Evolutionary conservation across 2,113 vertebrate species (phyloP).

Genomic region (Actenoides hombroni): DNA sequence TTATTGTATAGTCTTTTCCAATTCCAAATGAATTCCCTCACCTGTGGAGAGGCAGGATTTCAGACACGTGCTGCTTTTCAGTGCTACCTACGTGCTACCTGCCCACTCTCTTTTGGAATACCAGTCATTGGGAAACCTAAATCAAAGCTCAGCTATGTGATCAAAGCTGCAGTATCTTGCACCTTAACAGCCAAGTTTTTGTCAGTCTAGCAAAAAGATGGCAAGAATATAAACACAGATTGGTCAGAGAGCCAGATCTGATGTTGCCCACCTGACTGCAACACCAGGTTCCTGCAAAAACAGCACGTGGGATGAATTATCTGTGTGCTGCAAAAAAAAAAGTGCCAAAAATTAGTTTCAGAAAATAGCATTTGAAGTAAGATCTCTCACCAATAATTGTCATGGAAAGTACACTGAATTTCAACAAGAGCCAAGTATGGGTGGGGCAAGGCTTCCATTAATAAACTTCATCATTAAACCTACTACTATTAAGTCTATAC

Average conservation of each 20-base stretch:
- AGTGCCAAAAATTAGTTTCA: background rate
- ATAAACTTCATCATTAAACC: constrained; percentile 24
- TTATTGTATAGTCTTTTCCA: background rate
- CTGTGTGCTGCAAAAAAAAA: background rate
- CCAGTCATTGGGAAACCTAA: background rate
- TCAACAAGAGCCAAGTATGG: background rate
- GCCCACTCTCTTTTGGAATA: background rate
- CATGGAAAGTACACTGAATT: background rate
- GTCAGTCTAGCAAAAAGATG: background rate
- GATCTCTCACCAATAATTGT: constrained; percentile 6
- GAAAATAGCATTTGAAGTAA: background rate
- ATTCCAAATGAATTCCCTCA: background rate
- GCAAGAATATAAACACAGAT: background rate
- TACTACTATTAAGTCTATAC: background rate
- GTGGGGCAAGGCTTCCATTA: background rate
- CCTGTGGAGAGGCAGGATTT: background rate
- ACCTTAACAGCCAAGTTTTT: background rate
- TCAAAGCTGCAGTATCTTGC: background rate
- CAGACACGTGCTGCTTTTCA: background rate
- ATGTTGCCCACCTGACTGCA: background rate
- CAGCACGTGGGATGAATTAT: background rate
- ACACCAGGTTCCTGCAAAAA: background rate
- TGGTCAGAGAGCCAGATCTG: background rate
- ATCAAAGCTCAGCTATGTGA: background rate
- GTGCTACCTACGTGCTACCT: background rate